Evolutionary conservation across 1,140 invertebrate species (phyloP).

Genomic region (Caenorhabditis remanei): DNA sequence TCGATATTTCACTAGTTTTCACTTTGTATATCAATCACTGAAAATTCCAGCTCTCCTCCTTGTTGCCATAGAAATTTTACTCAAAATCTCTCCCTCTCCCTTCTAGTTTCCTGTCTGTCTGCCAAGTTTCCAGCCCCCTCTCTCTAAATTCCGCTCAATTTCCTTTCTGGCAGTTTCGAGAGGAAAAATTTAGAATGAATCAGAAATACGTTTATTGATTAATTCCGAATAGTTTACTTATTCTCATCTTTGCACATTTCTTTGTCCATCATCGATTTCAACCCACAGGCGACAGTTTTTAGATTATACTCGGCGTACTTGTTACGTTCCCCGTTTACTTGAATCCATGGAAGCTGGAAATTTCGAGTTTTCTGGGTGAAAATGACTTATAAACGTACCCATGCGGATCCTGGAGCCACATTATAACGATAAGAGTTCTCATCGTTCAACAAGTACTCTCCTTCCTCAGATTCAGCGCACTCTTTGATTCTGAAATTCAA

Average conservation of each 20-base stretch:
- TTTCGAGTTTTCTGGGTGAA: not conserved
- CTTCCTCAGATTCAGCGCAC: not conserved
- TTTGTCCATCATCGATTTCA: constrained; percentile 13
- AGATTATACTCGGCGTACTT: not conserved
- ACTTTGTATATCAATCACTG: too few species aligned
- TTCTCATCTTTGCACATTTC: constrained; percentile 16
- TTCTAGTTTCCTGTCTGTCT: not conserved
- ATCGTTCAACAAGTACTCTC: constrained; percentile 17
- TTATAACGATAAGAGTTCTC: constrained; percentile 39
- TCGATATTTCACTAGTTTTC: too few species aligned
- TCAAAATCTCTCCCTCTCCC: too few species aligned
- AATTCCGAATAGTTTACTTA: constrained; percentile 8
- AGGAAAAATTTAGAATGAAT: not conserved
- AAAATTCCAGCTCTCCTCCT: not conserved
- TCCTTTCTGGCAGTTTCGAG: not conserved
- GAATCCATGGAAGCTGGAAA: constrained; percentile 39
- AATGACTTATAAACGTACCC: not conserved
- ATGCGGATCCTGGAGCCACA: not conserved
- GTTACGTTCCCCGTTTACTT: constrained; percentile 24
- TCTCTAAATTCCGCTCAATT: constrained; percentile 27
- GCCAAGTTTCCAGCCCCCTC: too few species aligned
- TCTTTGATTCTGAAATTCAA: not conserved
- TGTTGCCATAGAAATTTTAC: too few species aligned
- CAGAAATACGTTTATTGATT: not conserved
- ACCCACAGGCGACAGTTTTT: not conserved